Evolutionary conservation across 2,888 invertebrate species (phyloP).

Genomic region (Drosophila nigricruria): DNA sequence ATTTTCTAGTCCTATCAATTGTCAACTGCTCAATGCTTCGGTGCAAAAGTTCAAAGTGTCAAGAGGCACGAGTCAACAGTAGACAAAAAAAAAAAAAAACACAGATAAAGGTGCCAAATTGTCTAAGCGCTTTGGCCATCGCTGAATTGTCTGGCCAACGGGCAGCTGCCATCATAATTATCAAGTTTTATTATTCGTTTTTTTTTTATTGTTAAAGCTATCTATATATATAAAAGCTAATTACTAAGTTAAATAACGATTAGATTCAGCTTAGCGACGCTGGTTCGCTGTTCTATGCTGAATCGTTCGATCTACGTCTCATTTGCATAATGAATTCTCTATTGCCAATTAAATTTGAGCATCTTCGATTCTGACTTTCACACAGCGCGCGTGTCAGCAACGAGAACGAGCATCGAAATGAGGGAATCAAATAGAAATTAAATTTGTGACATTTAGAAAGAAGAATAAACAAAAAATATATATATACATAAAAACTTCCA

Average conservation of each 20-base stretch:
- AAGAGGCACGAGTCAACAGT: slow-evolving; percentile 60
- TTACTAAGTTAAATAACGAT: slow-evolving; percentile 75
- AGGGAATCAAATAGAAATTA: slow-evolving; percentile 25
- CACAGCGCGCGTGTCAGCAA: slow-evolving; percentile 66
- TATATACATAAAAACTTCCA: not conserved
- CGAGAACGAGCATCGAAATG: slow-evolving; percentile 11
- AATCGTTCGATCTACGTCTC: slow-evolving; percentile 42
- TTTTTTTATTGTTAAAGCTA: slow-evolving; percentile 7
- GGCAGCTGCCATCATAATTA: slow-evolving; percentile 44
- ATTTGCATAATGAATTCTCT: slow-evolving; percentile 74
- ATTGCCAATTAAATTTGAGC: slow-evolving; percentile 59
- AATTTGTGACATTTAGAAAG: slow-evolving; percentile 15
- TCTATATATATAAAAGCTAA: slow-evolving; percentile 54
- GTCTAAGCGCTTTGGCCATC: slow-evolving; percentile 52
- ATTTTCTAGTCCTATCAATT: slow-evolving; percentile 3
- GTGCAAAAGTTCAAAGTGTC: slow-evolving; percentile 42
- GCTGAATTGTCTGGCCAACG: slow-evolving; percentile 35
- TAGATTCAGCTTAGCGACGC: slow-evolving; percentile 41
- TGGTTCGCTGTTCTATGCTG: slow-evolving; percentile 21
- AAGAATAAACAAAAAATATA: not conserved
- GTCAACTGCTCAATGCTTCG: slow-evolving; percentile 10
- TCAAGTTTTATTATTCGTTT: slow-evolving; percentile 20
- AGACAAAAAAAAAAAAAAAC: slow-evolving; percentile 16
- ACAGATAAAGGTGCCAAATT: slow-evolving; percentile 64
- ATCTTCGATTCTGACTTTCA: slow-evolving; percentile 55